phyloP scores from a whole-genome alignment of 2,113 vertebrate species.

The Puma concolor region DNA sequence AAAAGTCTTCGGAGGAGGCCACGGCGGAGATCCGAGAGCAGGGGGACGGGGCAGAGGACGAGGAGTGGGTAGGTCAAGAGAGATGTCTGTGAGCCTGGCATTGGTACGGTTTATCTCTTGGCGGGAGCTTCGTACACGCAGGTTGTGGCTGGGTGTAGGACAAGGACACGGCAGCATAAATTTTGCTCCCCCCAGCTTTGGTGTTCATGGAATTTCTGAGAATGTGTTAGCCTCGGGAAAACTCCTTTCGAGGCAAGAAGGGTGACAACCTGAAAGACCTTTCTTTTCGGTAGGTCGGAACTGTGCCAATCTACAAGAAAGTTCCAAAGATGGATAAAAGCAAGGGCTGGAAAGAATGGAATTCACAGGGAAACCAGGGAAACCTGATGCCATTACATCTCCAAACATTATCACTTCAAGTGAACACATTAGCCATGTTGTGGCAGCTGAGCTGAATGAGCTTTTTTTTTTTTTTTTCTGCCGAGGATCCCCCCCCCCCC shows the following conservation, averaged over 20 bases:
- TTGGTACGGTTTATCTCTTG: neutral
- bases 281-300: neutral
- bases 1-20: constrained; percentile 80
- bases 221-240: neutral
- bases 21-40: constrained; percentile 53
- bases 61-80: constrained; percentile 90
- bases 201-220: neutral
- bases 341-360: neutral
- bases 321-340: neutral
- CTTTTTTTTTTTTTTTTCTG: too few relatives aligned
- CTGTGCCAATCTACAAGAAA: neutral
- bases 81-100: accelerated
- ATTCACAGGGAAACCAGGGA: neutral
- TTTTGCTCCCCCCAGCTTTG: neutral
- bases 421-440: neutral
- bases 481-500: too few relatives aligned
- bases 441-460: neutral
- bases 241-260: neutral
- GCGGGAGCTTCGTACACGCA: neutral
- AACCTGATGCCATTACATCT: neutral
- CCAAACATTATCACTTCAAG: neutral
- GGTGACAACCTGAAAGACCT: neutral
- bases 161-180: neutral
- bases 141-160: neutral
- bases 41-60: constrained; percentile 90